Base-by-base conservation (phyloP, 2,797 vertebrate genomes). In the Stomatorhinus walkeri region DNA sequence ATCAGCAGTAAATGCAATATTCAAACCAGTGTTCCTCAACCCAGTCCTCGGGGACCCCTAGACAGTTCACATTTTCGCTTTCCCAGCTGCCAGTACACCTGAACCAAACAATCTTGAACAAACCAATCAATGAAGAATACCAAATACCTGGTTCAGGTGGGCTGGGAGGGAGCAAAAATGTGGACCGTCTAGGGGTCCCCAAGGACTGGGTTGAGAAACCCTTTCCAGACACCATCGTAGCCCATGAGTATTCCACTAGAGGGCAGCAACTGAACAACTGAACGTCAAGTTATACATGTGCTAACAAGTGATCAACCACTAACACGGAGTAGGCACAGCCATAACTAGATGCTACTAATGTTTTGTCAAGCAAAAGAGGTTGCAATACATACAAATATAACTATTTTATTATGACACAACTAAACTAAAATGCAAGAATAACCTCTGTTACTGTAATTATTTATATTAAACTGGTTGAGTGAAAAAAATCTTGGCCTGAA, bases 231-330 rank as follows among this genome's bases (percentile, higher is more conserved):
- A 48, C 24, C 19, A 48, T 6, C 32, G 16, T 68, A 8, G 28
- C 79, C 72, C 87, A 87, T 61, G 51, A 4, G 84, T 19, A 81
- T 7, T 61, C 92, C 94, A 94, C 87, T 46, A 91, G 94, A 83
- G 92, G 91, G 93, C 64, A 91, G 93, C 89, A 94, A 43, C 89
- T 64, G 43, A 24, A 12, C 91, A 90, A 84, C n/a, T n/a, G 40
- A 72, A 24, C 14, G 19, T 56, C 16, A 90, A 56, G 46, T 40
- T 49, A n/a, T 52, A 40, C n/a, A 16, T n/a, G 16, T 83, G 19
- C 64, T 68, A 68, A 68, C 64, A 36, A 72, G 68, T 72, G 32
- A 36, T 72, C 68, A 72, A 16, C 68, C 68, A 72, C 32, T 72
- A 36, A 36, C 32, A 72, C 2, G 0, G 68, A 72, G 28, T 5